Percentiles rank a stretch among this genome's conserved stretches.
Conservation (phyloP, 2,888 invertebrate species). For the Diarsia dahlii region DNA sequence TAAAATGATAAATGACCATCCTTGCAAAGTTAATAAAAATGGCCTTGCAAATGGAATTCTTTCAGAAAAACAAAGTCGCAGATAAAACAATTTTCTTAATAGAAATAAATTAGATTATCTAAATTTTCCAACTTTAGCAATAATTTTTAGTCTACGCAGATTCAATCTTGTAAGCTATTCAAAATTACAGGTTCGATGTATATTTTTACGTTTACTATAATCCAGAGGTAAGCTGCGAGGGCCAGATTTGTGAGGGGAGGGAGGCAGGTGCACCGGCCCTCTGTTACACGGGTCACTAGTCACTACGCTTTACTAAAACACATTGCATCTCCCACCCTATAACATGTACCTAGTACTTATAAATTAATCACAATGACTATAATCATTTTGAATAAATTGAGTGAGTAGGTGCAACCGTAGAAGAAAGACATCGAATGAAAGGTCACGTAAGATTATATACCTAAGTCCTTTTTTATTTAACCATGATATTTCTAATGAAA, state of each 20-base stretch:
- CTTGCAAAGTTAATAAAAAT: not conserved
- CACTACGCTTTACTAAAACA: slow-evolving; percentile 64
- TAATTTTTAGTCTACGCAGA: not conserved
- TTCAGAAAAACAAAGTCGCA: not conserved
- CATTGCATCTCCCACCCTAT: slow-evolving; percentile 68
- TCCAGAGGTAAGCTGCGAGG: slow-evolving; percentile 80
- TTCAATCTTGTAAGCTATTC: not conserved
- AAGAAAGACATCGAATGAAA: not conserved
- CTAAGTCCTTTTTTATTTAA: not conserved
- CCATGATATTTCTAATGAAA: not conserved
- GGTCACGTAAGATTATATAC: no score
- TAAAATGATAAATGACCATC: not conserved
- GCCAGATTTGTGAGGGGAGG: slow-evolving; percentile 88
- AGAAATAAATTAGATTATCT: not conserved
- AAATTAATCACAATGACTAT: slow-evolving; percentile 52
- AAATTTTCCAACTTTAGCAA: not conserved
- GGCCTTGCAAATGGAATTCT: not conserved
- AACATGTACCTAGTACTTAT: slow-evolving; percentile 30
- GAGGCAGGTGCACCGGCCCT: slow-evolving; percentile 87
- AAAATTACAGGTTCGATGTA: slow-evolving; percentile 47
- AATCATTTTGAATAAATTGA: not conserved
- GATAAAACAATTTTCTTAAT: not conserved
- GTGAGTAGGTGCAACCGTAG: not conserved
- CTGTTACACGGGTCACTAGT: slow-evolving; percentile 81
- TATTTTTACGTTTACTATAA: slow-evolving; percentile 72